Evolutionary conservation across 2,113 vertebrate species (phyloP).

Genomic region (Eulacestoma nigropectus): DNA sequence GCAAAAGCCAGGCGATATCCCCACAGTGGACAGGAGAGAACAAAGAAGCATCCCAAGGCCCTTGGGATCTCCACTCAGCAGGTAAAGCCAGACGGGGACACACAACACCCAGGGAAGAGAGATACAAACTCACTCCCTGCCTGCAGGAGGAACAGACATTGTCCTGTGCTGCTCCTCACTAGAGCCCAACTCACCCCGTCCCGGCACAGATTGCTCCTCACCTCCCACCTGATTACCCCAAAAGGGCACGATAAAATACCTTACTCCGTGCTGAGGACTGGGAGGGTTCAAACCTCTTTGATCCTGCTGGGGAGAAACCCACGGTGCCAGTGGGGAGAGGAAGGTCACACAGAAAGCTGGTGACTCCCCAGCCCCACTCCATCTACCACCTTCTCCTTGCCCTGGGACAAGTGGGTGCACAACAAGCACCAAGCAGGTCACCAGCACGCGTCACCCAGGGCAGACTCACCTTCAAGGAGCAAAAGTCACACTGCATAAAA

Average conservation of each 20-base stretch:
- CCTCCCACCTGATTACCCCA: background rate
- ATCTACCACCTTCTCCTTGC: background rate
- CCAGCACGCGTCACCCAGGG: background rate
- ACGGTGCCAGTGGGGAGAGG: background rate
- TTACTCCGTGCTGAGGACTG: background rate
- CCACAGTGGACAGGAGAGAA: background rate
- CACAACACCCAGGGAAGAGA: background rate
- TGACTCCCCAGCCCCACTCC: background rate
- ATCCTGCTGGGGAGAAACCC: background rate
- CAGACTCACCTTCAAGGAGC: background rate
- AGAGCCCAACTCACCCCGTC: accelerated
- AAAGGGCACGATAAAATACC: background rate
- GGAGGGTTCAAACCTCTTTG: background rate
- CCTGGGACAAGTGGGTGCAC: background rate
- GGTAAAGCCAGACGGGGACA: background rate
- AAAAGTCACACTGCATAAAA: background rate
- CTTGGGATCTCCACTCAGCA: background rate
- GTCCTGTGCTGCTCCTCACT: background rate
- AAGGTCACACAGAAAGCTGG: background rate
- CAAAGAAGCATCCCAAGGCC: background rate
- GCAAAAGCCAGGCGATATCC: background rate
- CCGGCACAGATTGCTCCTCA: background rate
- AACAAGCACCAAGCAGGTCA: background rate
- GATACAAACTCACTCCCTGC: background rate
- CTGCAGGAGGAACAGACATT: background rate